These are phyloP conservation scores for Pangasius krempfi DNA, from an alignment of 2,797 vertebrate genomes.

Conservation along the genomic window DNA sequence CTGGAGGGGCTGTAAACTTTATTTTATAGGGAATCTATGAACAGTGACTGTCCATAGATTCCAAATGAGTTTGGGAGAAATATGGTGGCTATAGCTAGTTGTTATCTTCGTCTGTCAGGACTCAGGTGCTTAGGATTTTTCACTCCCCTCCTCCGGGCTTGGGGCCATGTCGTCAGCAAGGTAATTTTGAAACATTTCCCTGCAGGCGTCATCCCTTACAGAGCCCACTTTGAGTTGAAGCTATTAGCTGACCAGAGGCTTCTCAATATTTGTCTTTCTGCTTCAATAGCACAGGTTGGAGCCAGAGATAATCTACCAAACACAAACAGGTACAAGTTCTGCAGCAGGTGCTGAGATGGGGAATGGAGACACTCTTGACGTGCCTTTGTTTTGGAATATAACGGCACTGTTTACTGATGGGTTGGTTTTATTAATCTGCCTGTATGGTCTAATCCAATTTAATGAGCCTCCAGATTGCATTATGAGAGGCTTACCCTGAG, in stretches of 20 bases:
- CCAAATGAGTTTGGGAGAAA: conserved; percentile 57
- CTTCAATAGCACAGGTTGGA: conserved; percentile 50
- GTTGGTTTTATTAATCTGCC: conserved; percentile 83
- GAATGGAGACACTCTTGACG: conserved; percentile 41
- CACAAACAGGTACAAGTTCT: conserved; percentile 52
- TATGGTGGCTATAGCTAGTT: conserved; percentile 51
- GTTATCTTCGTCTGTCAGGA: conserved; percentile 58
- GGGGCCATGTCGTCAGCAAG: conserved; percentile 40
- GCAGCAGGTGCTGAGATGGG: conserved; percentile 42
- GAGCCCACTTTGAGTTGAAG: conserved; percentile 40
- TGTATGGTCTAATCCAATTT: conserved; percentile 83
- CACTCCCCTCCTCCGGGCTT: conserved; percentile 24
- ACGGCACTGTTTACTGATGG: conserved; percentile 72
- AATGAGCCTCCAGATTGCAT: conserved; percentile 85
- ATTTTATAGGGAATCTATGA: conserved; percentile 59
- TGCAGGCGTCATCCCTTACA: conserved; percentile 43
- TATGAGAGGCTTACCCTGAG: conserved; percentile 73
- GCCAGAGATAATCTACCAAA: conserved; percentile 52
- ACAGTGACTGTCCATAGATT: conserved; percentile 60
- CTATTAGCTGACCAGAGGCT: conserved; percentile 57
- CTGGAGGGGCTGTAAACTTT: conserved; percentile 58
- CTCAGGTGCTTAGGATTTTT: conserved; percentile 47
- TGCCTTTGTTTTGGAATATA: conserved; percentile 54
- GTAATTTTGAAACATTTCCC: conserved; percentile 52
- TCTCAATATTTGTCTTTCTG: conserved; percentile 57